A percentile compares a stretch with the other conserved stretches of the same genome.
Conservation (phyloP, 2,888 invertebrate species). For the Mesoligia furuncula region DNA sequence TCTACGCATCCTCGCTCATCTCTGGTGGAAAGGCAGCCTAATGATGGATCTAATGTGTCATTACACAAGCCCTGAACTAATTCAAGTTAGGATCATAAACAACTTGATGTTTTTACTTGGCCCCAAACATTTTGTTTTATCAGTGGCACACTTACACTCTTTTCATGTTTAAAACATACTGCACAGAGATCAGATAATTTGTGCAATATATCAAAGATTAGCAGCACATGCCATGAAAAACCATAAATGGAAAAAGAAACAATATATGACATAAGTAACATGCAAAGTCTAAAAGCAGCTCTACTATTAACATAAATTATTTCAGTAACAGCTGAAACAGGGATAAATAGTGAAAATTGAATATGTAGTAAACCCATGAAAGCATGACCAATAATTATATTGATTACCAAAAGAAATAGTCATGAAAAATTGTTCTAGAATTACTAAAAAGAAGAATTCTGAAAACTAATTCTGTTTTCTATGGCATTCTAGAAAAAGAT, state of each 20-base stretch:
- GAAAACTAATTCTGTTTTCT: neutral
- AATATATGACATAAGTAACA: neutral
- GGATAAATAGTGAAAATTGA: constrained; percentile 32
- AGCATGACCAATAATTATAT: constrained; percentile 29
- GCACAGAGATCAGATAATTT: neutral
- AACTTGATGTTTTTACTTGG: neutral
- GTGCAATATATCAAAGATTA: neutral
- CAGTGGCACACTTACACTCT: neutral
- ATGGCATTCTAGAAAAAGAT: too few relatives aligned
- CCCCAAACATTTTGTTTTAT: neutral
- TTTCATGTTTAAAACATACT: neutral
- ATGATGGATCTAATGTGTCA: neutral
- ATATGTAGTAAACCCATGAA: constrained; percentile 32
- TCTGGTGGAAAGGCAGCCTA: too few relatives aligned
- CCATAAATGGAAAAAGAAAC: neutral
- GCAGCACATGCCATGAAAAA: neutral
- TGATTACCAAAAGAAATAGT: constrained; percentile 15
- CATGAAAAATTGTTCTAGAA: neutral
- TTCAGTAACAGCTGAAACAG: constrained; percentile 8
- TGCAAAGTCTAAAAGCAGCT: neutral
- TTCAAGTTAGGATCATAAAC: neutral
- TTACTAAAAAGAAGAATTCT: neutral
- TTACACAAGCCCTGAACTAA: neutral
- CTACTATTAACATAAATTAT: constrained; percentile 31
- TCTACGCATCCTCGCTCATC: too few relatives aligned